Conservation (phyloP, 2,113 vertebrate species). For the Sakesphorus luctuosus region DNA sequence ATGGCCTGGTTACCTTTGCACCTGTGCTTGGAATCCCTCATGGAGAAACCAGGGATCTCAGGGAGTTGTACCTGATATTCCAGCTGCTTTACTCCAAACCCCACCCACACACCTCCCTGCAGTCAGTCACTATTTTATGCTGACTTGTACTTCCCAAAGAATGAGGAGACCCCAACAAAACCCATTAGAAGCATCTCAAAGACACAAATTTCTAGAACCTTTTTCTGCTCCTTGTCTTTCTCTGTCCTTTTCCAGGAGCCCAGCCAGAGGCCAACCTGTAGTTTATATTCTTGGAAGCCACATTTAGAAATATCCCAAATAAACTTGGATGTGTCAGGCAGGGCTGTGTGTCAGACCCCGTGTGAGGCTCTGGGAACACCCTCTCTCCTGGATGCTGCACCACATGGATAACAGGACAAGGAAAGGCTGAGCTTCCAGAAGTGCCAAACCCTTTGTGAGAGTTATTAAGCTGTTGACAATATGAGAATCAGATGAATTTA, state of each 20-base stretch:
- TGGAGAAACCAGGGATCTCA: neutral
- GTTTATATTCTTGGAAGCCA: neutral
- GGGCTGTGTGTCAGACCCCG: neutral
- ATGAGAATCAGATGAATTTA: constrained; percentile 88
- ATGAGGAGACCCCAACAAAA: neutral
- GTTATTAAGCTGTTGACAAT: constrained; percentile 89
- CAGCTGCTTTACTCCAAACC: neutral
- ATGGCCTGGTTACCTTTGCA: neutral
- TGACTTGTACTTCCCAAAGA: neutral
- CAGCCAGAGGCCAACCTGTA: neutral
- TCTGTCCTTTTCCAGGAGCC: neutral
- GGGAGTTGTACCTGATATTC: neutral
- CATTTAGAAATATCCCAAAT: neutral
- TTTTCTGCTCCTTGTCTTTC: neutral
- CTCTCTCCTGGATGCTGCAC: neutral
- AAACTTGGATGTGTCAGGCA: neutral
- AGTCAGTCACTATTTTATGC: neutral
- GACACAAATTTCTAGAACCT: neutral
- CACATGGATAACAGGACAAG: neutral
- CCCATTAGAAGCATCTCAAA: neutral
- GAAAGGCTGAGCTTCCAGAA: neutral
- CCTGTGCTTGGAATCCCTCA: neutral
- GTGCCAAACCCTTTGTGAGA: constrained; percentile 60
- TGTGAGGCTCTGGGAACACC: neutral
- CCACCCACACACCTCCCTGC: neutral